These are phyloP conservation scores for Hirudinaria manillensis DNA, from an alignment of 2,888 invertebrate species.

Conservation along the genomic window DNA sequence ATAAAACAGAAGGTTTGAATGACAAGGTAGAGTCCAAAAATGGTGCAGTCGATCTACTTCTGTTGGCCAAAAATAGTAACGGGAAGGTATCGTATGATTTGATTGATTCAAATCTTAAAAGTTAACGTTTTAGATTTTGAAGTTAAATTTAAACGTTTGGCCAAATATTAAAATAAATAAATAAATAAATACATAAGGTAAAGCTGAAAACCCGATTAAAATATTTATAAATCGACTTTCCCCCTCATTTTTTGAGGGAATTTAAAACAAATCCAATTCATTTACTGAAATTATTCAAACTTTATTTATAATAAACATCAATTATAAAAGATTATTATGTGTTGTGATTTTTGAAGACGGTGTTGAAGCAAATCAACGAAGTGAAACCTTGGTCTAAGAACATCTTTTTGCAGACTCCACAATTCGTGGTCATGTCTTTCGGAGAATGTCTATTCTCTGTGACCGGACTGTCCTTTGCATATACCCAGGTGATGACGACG, in stretches of 20 bases:
- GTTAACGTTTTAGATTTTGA: too few species aligned
- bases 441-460: slow-evolving; percentile 42
- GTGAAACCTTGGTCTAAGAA: slow-evolving; percentile 34
- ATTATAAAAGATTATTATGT: background rate
- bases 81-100: background rate
- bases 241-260: too few species aligned
- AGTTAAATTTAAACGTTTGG: background rate
- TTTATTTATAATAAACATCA: too few species aligned
- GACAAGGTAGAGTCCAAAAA: slow-evolving; percentile 24
- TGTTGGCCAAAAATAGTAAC: slow-evolving; percentile 14
- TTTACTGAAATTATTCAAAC: too few species aligned
- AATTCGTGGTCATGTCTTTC: slow-evolving; percentile 41
- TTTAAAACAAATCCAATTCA: too few species aligned
- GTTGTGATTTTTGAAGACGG: slow-evolving; percentile 17
- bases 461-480: slow-evolving; percentile 41
- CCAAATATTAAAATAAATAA: background rate
- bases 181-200: too few species aligned
- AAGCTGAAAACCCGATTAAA: too few species aligned
- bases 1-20: background rate
- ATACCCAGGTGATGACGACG: slow-evolving; percentile 35
- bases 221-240: too few species aligned
- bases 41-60: slow-evolving; percentile 29
- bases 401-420: slow-evolving; percentile 41
- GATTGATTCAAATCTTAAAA: background rate
- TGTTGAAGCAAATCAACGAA: slow-evolving; percentile 33